These are phyloP conservation scores for Melanchra persicariae DNA, from an alignment of 2,888 invertebrate species.

Conservation along the genomic window DNA sequence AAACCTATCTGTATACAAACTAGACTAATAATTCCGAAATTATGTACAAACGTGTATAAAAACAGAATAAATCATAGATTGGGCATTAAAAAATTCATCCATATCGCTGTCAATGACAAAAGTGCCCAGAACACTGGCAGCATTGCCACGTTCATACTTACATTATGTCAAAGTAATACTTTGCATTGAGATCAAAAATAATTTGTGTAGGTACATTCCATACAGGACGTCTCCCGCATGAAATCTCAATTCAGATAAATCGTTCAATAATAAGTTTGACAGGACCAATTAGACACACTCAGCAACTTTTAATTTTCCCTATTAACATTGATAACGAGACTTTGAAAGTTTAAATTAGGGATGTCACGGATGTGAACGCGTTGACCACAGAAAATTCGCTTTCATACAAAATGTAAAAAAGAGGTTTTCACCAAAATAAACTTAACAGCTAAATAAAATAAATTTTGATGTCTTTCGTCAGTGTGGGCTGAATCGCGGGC, in stretches of 20 bases:
- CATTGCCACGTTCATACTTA: too few species aligned
- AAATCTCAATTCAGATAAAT: conserved; percentile 57
- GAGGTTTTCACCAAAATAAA: not conserved
- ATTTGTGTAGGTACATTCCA: not conserved
- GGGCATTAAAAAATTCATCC: too few species aligned
- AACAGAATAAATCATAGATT: too few species aligned
- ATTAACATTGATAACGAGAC: conserved; percentile 42
- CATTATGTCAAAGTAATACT: not conserved
- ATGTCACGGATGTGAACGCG: conserved; percentile 8
- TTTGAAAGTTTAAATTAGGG: conserved; percentile 48
- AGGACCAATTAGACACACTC: conserved; percentile 56
- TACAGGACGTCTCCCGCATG: conserved; percentile 26
- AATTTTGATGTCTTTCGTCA: too few species aligned
- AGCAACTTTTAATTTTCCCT: conserved; percentile 32
- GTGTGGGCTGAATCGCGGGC: too few species aligned
- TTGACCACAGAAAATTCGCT: conserved; percentile 11
- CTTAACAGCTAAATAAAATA: too few species aligned
- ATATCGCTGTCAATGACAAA: too few species aligned
- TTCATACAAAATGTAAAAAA: conserved; percentile 1
- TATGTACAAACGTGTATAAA: too few species aligned
- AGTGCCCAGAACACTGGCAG: too few species aligned
- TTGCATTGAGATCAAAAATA: not conserved
- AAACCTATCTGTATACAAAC: too few species aligned
- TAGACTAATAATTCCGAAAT: too few species aligned
- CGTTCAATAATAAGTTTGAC: conserved; percentile 66